Base-by-base conservation (phyloP, 2,113 vertebrate genomes). In the Blennius ocellaris region DNA sequence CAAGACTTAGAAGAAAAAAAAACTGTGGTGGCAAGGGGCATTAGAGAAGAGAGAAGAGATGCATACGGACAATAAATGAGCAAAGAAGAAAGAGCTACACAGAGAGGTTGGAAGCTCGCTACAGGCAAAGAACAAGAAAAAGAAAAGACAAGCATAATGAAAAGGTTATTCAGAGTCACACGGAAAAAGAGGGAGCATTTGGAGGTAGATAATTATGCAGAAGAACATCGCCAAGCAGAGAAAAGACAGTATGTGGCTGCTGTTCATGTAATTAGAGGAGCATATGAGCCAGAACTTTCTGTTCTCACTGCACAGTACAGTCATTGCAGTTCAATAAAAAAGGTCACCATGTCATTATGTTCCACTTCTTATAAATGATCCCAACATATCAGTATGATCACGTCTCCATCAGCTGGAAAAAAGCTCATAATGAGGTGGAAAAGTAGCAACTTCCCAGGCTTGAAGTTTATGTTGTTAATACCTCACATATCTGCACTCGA, bases 91-190 rank as follows among this genome's bases (percentile, higher is more conserved):
- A 49, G 51, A 62, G 40, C 6, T 7, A 53, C 8, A 57, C 5
- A 4, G 4, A 30, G 21, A 51, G 21, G 21, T 48, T 30, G 49
- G 52, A 30, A 30, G 21, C 21, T 30, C 4, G 21, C 21, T 7
- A 56, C 0, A 44, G 38, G 3, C 49, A 66, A 62, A 60, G 38
- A 50, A 74, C 41, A 66, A 47, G 21, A 66, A 53, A 52, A 8
- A 14, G 37, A 45, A 38, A 2, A 16, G 16, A 21, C 6, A 55
- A 43, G 58, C 59, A 10, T 14, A 69, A 65, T 68, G 43, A 76
- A 76, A 88, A 78, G 64, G 82, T 78, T 82, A 68, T 72, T 73
- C 45, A 38, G 45, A 55, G 51, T 38, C 43, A 63, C 9, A 45
- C 55, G 45, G 38, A 49, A 48, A 69, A 38, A 40, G 7, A 2